Base-by-base conservation (phyloP, 2,113 vertebrate species). In the Porphyrio hochstetteri region DNA sequence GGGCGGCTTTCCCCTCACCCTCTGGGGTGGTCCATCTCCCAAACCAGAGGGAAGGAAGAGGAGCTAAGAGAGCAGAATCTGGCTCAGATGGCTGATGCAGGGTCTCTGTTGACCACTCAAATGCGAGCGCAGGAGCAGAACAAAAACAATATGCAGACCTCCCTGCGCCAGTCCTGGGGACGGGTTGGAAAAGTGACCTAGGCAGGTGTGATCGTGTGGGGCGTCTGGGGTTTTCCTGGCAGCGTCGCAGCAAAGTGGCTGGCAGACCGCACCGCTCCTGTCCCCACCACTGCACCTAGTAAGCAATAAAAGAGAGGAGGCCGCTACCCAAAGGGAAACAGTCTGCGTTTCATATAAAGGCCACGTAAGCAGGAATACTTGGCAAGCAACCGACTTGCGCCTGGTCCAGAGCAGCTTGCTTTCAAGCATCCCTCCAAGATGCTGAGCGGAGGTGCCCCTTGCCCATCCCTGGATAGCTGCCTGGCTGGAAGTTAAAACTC, bases 291-390 rank as follows among this genome's bases (percentile, higher is more conserved):
- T 83, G 86, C 59, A 84, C 50, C 91, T 82, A 56, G 77, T 38
- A 31, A 82, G 93, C 59, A 90, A 91, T 76, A 56, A 81, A 81
- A 92, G 71, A 82, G 69, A 93, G 70, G 60, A 94, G 56, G 36
- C 82, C 93, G 80, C 79, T 92, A 77, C 85, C 53, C 65, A 64
- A 83, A 94, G 83, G 86, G 85, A 75, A 96, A 91, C 82, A 82
- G 92, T 87, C 96, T 97, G 88, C 3, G 0, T 72, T 92, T 76
- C 80, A 57, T 46, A 92, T 53, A 84, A 96, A 96, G 74, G 88
- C 88, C 86, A 72, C 59, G 24, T 78, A 82, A 86, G 72, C 4
- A 0, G 79, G 60, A 82, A 82, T 69, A 84, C 70, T 93, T 92
- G 88, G 86, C 3, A 1, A 91, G 86, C 24, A 42, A 93, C 50